A percentile compares a stretch with the other conserved stretches of the same genome.
phyloP scores from a whole-genome alignment of 2,888 invertebrate genomes.

The Acanthopleura granulata region DNA sequence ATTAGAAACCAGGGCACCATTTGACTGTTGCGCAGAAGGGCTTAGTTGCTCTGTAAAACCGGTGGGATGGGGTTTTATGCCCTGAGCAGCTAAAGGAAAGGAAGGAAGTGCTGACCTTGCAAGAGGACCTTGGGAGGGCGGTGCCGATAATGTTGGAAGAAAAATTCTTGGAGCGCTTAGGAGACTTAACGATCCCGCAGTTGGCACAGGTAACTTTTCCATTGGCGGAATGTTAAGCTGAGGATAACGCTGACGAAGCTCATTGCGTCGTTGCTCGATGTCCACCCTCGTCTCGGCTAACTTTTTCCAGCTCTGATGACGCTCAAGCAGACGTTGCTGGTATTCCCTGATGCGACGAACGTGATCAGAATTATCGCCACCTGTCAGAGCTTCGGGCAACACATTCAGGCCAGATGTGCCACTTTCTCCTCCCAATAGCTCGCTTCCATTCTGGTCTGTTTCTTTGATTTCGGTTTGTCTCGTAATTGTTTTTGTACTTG shows the following conservation, averaged over 20 bases:
- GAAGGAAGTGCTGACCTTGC: neutral
- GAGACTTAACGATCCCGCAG: neutral
- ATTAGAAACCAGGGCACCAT: neutral
- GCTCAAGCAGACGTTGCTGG: constrained; percentile 47
- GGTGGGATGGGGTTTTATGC: neutral
- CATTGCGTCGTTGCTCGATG: constrained; percentile 45
- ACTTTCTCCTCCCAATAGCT: too few relatives aligned
- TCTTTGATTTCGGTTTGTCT: too few relatives aligned
- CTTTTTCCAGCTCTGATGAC: constrained; percentile 49
- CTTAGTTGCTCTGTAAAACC: neutral
- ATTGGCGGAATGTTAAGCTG: neutral
- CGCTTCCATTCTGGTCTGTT: too few relatives aligned
- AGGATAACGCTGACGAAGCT: constrained; percentile 25
- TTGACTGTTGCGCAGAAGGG: neutral
- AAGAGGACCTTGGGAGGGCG: neutral
- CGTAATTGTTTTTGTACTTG: too few relatives aligned
- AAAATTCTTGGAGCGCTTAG: neutral
- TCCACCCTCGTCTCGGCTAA: constrained; percentile 50
- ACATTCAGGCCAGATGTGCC: too few relatives aligned
- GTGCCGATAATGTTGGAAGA: neutral
- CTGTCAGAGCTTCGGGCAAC: too few relatives aligned
- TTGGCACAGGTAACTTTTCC: neutral
- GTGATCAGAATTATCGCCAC: neutral
- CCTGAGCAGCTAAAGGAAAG: neutral
- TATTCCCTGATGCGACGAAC: constrained; percentile 44